Percentiles rank a stretch among this genome's conserved stretches.
Conservation (phyloP, 2,888 invertebrate species). For the Cylindroiulus punctatus region DNA sequence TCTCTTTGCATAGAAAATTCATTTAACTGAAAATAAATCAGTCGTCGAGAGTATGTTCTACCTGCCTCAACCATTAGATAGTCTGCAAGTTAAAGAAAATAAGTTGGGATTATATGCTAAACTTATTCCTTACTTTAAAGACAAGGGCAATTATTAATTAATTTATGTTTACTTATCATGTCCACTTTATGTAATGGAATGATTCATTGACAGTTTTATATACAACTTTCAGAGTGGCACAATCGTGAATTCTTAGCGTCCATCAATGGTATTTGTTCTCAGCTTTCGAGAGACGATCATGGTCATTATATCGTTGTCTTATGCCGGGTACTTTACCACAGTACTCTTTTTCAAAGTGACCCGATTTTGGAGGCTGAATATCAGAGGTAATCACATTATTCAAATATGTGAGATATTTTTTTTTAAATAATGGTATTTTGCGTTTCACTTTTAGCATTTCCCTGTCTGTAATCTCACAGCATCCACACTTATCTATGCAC, state of each 20-base stretch:
- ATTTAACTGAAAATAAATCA: not conserved
- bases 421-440: not conserved
- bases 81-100: not conserved
- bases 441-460: constrained; percentile 27
- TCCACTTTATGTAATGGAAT: not conserved
- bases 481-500: constrained; percentile 22
- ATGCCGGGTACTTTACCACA: not conserved
- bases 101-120: not conserved
- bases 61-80: not conserved
- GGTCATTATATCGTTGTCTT: not conserved
- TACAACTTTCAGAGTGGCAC: not conserved
- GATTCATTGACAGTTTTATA: not conserved
- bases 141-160: not conserved
- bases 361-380: not conserved
- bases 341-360: not conserved
- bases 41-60: not conserved
- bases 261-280: not conserved
- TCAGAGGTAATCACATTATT: not conserved
- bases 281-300: not conserved
- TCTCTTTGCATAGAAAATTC: not conserved
- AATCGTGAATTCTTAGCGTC: not conserved
- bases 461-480: not conserved
- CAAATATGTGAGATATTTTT: not conserved
- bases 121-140: not conserved
- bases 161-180: not conserved